Conservation (phyloP, 2,888 invertebrate genomes). For the Nymphalis polychloros region DNA sequence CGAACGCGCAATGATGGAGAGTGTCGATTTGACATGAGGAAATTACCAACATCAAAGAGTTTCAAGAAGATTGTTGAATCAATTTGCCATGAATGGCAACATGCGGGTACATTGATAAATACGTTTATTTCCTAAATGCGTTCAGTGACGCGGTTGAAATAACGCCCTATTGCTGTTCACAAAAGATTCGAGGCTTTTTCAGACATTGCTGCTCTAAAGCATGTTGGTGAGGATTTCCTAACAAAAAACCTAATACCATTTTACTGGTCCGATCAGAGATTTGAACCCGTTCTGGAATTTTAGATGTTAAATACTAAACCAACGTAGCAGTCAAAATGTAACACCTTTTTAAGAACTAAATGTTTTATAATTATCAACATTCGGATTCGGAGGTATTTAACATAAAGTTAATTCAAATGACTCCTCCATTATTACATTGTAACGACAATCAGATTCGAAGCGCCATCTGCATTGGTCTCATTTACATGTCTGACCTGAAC, state of each 20-base stretch:
- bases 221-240: background rate
- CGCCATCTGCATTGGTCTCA: conserved; percentile 29
- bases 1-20: conserved; percentile 48
- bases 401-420: conserved; percentile 17
- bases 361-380: conserved; percentile 19
- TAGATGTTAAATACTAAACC: too few relatives aligned
- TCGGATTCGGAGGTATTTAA: background rate
- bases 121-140: background rate
- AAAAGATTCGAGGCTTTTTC: too few relatives aligned
- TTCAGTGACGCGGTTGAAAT: conserved; percentile 24
- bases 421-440: conserved; percentile 24
- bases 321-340: too few relatives aligned
- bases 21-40: conserved; percentile 30
- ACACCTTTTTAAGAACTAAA: conserved; percentile 1
- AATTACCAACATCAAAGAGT: conserved; percentile 37
- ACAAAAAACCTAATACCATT: too few relatives aligned
- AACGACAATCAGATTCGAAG: conserved; percentile 30
- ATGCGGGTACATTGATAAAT: conserved; percentile 8
- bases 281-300: too few relatives aligned
- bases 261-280: too few relatives aligned
- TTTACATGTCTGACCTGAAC: conserved; percentile 35
- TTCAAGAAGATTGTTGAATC: conserved; percentile 35
- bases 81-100: conserved; percentile 36
- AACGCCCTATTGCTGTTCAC: too few relatives aligned
- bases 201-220: too few relatives aligned